Base-by-base conservation (phyloP, 2,888 invertebrate genomes). In the Pteria penguin region DNA sequence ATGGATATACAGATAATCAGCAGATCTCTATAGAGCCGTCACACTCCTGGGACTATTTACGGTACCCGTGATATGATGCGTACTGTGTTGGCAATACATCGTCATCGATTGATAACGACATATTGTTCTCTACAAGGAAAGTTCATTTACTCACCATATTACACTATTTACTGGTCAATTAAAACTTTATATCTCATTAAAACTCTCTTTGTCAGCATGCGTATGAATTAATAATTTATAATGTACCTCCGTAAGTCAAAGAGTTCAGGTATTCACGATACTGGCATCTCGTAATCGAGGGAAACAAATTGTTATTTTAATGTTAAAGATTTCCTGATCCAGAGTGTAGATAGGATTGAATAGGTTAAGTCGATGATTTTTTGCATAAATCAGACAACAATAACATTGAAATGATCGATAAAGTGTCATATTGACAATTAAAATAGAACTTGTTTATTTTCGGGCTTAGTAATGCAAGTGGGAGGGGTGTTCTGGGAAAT, bases 171-270 rank as follows among this genome's bases (percentile, higher is more conserved):
- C 36, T 45, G 45, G 65, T 36, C 45, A 36, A 65, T 65, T 65
- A 65, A 65, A 65, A 65, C 24, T 65, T 65, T 65, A 65, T 65
- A 36, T 65, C 65, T 65, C 65, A 65, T 65, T 65, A 65, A 33
- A 4, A 24, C 45, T 26, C 18, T 36, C 65, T 24, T 11, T 65
- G 45, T 65, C 45, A 27, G 45, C 4, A 5, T 14, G 27, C 36
- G 18, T 45, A 45, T 18, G 45, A 45, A 45, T 45, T 45, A 45
- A 45, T 45, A 45, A 45, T 45, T 45, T 45, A 45, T 45, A 45
- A 45, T 18, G 45, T 14, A 45, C 18, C n/a, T 14, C 45, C 45
- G 18, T 18, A 8, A 45, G 45, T 45, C 45, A 45, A 8, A 45
- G 45, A 45, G 45, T 45, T 45, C 45, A 45, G 8, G 45, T 45